Evolutionary conservation across 2,113 vertebrate genomes (phyloP).

Genomic region (Paedocypris sp.): DNA sequence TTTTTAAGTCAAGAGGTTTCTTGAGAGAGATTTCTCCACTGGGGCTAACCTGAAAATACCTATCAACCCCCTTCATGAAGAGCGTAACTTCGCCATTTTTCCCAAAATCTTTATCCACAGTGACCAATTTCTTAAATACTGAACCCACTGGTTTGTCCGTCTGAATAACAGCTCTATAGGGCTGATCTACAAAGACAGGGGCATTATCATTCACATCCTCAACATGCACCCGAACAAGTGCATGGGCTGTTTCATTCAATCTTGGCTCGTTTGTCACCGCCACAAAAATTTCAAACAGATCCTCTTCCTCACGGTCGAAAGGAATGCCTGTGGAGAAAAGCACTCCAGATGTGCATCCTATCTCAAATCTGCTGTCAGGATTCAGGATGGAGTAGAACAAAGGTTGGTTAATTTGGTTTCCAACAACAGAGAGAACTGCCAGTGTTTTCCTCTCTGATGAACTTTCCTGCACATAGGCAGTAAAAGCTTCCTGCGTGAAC

Average conservation of each 20-base stretch:
- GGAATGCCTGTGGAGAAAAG: conserved; percentile 70
- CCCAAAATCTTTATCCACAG: conserved; percentile 66
- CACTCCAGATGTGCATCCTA: conserved; percentile 71
- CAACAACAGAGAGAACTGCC: conserved; percentile 60
- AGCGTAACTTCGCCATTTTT: conserved; percentile 66
- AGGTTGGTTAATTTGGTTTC: conserved; percentile 69
- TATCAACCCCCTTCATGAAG: conserved; percentile 62
- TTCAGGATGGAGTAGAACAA: conserved; percentile 73
- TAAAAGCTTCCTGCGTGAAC: conserved; percentile 66
- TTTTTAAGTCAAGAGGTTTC: conserved; percentile 60
- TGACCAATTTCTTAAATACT: conserved; percentile 57
- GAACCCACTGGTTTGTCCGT: conserved; percentile 60
- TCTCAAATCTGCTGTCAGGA: conserved; percentile 68
- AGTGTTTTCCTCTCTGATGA: conserved; percentile 61
- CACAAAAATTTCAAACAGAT: conserved; percentile 64
- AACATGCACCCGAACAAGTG: conserved; percentile 63
- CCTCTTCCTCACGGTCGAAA: conserved; percentile 71
- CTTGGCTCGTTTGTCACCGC: conserved; percentile 63
- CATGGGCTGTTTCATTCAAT: conserved; percentile 54
- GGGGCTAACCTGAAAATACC: conserved; percentile 67
- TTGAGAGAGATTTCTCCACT: conserved; percentile 66
- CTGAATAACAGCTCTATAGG: conserved; percentile 65
- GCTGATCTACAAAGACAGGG: conserved; percentile 70
- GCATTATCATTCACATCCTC: conserved; percentile 72
- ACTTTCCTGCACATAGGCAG: conserved; percentile 65